Evolutionary conservation across 53 echinoderm and acorn worm genomes (phyloP).

Genomic region (Henricia sp.): DNA sequence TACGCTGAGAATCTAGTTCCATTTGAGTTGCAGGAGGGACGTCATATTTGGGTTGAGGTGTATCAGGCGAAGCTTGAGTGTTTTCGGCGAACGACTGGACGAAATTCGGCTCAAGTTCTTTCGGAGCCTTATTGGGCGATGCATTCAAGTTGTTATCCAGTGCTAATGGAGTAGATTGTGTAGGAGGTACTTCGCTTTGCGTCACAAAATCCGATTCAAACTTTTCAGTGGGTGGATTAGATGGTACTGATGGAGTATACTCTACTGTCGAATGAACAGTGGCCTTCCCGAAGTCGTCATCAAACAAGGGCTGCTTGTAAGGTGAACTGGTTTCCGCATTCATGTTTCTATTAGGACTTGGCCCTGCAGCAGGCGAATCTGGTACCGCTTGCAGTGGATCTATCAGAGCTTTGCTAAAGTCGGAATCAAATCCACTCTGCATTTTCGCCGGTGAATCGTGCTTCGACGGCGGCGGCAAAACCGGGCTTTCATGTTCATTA

Average conservation of each 20-base stretch:
- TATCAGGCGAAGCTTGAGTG: not conserved
- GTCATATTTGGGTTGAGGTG: not conserved
- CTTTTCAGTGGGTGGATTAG: not conserved
- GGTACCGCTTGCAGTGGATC: not conserved
- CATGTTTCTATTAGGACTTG: conserved; percentile 47
- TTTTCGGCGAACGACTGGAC: not conserved
- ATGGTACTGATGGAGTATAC: not conserved
- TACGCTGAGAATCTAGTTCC: not conserved
- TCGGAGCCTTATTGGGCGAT: not conserved
- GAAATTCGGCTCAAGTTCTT: not conserved
- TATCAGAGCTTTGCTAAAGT: conserved; percentile 4
- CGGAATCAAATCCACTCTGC: conserved; percentile 22
- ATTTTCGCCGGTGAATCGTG: not conserved
- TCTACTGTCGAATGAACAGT: conserved; percentile 5
- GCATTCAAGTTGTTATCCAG: not conserved
- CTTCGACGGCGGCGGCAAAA: not conserved
- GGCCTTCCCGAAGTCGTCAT: conserved; percentile 40
- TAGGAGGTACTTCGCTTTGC: not conserved
- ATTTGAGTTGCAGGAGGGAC: not conserved
- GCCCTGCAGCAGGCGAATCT: not conserved
- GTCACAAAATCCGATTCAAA: conserved; percentile 15
- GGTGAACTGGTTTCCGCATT: conserved; percentile 19
- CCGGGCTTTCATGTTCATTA: not conserved
- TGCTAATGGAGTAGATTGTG: not conserved
- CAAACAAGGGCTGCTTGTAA: not conserved